These are phyloP conservation scores for Tragelaphus scriptus DNA, from an alignment of 2,113 vertebrate species.

Conservation along the genomic window DNA sequence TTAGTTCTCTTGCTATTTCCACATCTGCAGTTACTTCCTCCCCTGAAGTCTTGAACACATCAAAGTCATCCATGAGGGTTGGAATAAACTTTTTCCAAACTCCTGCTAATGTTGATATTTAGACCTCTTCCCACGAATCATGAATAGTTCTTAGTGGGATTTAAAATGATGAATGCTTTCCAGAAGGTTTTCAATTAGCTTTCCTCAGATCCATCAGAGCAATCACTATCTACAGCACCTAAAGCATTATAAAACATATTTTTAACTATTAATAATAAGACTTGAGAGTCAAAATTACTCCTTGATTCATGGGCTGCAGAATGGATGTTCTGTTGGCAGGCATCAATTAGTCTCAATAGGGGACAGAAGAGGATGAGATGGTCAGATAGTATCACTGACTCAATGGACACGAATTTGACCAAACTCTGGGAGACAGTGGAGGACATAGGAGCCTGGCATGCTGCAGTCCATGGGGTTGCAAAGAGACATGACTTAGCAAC, in stretches of 20 bases:
- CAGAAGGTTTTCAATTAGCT: neutral
- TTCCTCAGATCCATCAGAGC: neutral
- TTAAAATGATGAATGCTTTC: neutral
- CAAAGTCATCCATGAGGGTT: neutral
- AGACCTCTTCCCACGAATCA: neutral
- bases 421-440: neutral
- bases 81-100: neutral
- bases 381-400: neutral
- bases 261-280: neutral
- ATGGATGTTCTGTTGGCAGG: neutral
- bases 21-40: neutral
- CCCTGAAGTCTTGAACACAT: neutral
- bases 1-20: neutral
- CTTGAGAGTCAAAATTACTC: neutral
- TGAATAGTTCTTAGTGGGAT: neutral
- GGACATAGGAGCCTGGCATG: neutral
- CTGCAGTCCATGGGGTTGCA: neutral
- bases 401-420: neutral
- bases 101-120: neutral
- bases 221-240: neutral
- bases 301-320: neutral
- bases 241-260: neutral
- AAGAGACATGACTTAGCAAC: neutral
- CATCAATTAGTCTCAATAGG: neutral
- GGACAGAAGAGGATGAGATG: neutral